Evolutionary conservation across 2,113 vertebrate species (phyloP), one percentile per base, ranked within the genome.

Genomic region (Epinephelus moara): DNA sequence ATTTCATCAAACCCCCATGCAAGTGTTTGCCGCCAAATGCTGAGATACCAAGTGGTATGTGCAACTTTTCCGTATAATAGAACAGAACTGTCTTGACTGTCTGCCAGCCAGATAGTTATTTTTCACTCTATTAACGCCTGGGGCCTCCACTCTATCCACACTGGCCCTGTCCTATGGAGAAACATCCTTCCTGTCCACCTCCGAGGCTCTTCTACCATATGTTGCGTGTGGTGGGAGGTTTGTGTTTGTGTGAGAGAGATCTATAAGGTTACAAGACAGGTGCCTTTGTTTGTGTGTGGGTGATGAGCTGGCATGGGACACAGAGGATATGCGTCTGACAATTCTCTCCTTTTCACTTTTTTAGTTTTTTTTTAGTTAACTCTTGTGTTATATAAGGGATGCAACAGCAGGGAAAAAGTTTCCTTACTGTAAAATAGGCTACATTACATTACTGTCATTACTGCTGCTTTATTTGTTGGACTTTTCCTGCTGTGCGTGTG

Each of bases 1-100:
- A 82, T 92, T 78, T 86, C 75, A 82, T 87, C 66, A 86, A 64
- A 69, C 78, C 37, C 82, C 75, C 81, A 37, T 45, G 71, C 62
- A 78, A 71, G 60, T 45, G 21, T 71, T 85, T 72, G 21, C 71
- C 6, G 33, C 49, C 82, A 87, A 84, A 83, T 83, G 68, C 68
- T 79, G 78, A 74, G 47, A 72, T 84, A 57, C 84, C 40, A 67
- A 75, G 59, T 53, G 18, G 17, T 70, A 37, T 52, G n/a, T 80
- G 17, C 21, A 73, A 19, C 78, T 33, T 81, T 85, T 79, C 66
- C n/a, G 62, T 75, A 85, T 61, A 71, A 73, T 73, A 56, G 76
- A 84, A 78, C 62, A 73, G 59, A 82, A 60, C 69, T 78, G 49
- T 81, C 75, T 82, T 70, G 71, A 82, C 52, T 75, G 53, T 68